Conservation (phyloP, 2,888 invertebrate genomes). For the Clusia tigrina region DNA sequence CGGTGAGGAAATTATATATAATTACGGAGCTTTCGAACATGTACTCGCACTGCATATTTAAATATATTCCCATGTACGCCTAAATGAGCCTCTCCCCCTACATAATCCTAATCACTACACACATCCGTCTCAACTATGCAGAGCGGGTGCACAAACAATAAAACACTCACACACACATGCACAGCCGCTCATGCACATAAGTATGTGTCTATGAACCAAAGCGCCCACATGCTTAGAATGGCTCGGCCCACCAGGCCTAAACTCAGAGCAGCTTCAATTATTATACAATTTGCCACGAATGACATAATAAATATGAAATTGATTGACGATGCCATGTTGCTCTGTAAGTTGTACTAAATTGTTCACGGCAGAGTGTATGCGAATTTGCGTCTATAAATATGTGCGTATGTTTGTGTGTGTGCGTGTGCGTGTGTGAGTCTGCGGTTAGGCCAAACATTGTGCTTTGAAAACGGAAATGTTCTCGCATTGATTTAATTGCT, state of each 20-base stretch:
- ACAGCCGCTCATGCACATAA: background rate
- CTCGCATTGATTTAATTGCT: slow-evolving; percentile 1
- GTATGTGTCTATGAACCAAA: background rate
- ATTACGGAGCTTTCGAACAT: too few species aligned
- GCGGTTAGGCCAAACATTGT: too few species aligned
- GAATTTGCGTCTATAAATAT: too few species aligned
- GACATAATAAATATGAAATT: slow-evolving; percentile 12
- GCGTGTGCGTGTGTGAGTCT: slow-evolving; percentile 2
- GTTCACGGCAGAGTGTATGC: background rate
- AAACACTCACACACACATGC: background rate
- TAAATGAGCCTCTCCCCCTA: too few species aligned
- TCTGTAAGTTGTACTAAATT: too few species aligned
- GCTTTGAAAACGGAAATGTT: background rate
- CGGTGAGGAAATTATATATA: too few species aligned
- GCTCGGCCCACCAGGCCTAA: background rate
- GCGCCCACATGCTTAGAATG: background rate
- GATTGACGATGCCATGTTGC: background rate
- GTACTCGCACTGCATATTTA: too few species aligned
- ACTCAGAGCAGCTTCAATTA: slow-evolving; percentile 1
- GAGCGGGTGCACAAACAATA: too few species aligned
- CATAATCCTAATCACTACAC: too few species aligned
- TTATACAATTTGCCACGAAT: slow-evolving; percentile 5
- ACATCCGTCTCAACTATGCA: too few species aligned
- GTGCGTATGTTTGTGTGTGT: too few species aligned
- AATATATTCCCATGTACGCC: too few species aligned